These are phyloP conservation scores for Tortrix viridana DNA, from an alignment of 2,888 invertebrate genomes.

Conservation along the genomic window DNA sequence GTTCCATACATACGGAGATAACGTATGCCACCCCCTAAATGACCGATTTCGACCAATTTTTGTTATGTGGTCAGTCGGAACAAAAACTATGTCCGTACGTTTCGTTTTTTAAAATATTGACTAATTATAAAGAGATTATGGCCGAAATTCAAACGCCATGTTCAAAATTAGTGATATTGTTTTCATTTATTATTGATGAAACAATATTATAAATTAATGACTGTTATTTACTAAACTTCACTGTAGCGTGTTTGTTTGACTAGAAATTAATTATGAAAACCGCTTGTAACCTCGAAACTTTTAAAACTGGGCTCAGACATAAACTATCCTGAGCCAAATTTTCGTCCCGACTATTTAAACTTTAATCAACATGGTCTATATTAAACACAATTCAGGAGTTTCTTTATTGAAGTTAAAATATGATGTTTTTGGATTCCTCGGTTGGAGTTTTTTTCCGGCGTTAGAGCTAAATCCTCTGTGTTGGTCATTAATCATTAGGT, in stretches of 20 bases:
- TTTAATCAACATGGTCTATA: conserved; percentile 48
- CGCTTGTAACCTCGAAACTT: conserved; percentile 11
- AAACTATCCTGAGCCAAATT: conserved; percentile 35
- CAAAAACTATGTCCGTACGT: too few relatives aligned
- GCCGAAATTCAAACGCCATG: too few relatives aligned
- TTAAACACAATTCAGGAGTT: conserved; percentile 25
- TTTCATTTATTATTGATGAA: too few relatives aligned
- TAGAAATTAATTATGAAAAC: conserved; percentile 9
- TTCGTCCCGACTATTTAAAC: conserved; percentile 55
- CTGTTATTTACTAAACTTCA: neutral
- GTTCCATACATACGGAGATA: too few relatives aligned
- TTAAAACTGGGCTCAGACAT: conserved; percentile 37
- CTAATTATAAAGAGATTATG: too few relatives aligned
- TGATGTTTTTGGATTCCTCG: conserved; percentile 44
- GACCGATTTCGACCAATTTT: too few relatives aligned
- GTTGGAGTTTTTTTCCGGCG: conserved; percentile 55
- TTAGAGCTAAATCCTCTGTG: conserved; percentile 63
- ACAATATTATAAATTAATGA: neutral
- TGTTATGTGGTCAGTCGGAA: too few relatives aligned
- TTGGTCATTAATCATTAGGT: conserved; percentile 67
- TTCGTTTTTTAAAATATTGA: too few relatives aligned
- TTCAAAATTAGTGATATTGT: too few relatives aligned
- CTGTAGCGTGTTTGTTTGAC: neutral
- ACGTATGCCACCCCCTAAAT: too few relatives aligned
- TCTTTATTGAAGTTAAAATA: conserved; percentile 52